Evolutionary conservation across 2,113 vertebrate species (phyloP).

Genomic region (Ramphastos sulfuratus): DNA sequence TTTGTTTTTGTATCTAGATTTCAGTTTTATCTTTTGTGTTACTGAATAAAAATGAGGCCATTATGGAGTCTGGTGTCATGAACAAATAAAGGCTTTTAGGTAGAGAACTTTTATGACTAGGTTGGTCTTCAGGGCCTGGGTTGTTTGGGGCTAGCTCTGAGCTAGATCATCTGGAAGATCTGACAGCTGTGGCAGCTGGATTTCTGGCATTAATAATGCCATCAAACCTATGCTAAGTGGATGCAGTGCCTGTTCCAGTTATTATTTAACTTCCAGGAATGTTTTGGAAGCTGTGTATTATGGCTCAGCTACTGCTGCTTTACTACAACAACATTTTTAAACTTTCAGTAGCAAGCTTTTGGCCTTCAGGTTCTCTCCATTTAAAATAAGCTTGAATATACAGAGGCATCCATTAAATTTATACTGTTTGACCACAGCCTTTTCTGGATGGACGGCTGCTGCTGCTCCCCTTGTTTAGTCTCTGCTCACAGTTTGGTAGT

Average conservation of each 20-base stretch:
- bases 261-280: conserved; percentile 65
- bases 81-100: not conserved
- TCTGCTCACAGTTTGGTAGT: not conserved
- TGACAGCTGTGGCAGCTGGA: not conserved
- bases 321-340: not conserved
- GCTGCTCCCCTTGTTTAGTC: not conserved
- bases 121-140: not conserved
- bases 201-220: conserved; percentile 52
- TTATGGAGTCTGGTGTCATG: not conserved
- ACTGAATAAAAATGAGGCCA: not conserved
- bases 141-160: conserved; percentile 7
- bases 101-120: not conserved
- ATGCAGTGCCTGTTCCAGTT: conserved; percentile 51
- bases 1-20: not conserved
- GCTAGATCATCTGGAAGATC: conserved; percentile 7
- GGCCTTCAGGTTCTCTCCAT: not conserved
- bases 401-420: not conserved
- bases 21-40: not conserved
- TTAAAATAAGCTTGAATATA: not conserved
- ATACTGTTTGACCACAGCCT: not conserved
- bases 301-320: not conserved
- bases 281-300: conserved; percentile 31
- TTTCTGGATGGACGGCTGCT: not conserved
- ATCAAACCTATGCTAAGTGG: conserved; percentile 34
- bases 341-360: conserved; percentile 25